Conservation (phyloP, 30 jellyfish, hydroid and myxozoan species). For the Turritopsis rubra region DNA sequence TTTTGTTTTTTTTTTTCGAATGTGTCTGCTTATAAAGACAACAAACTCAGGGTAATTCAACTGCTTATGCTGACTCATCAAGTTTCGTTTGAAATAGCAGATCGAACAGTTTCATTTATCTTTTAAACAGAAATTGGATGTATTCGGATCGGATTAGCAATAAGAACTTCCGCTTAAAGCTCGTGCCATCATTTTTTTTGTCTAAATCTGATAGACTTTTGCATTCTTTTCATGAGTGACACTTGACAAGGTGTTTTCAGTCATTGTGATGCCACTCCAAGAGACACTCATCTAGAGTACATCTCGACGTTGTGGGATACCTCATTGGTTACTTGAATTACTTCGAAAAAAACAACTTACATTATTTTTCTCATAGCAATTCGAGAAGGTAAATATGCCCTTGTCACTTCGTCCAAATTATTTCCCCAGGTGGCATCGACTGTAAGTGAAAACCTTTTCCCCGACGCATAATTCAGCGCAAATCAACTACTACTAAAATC, state of each 20-base stretch:
- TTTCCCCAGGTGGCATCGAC: no score
- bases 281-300: not conserved
- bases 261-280: not conserved
- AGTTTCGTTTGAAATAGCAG: no score
- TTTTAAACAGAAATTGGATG: no score
- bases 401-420: no score
- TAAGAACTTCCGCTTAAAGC: not conserved
- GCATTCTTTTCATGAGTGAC: not conserved
- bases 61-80: not conserved
- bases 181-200: not conserved
- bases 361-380: not conserved
- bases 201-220: not conserved
- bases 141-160: not conserved
- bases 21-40: no score
- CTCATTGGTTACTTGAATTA: not conserved
- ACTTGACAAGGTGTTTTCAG: not conserved
- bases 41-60: no score
- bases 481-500: no score
- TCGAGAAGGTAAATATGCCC: not conserved
- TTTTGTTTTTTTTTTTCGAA: not conserved
- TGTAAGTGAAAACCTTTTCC: no score
- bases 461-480: no score
- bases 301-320: not conserved
- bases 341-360: not conserved
- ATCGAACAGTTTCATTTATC: no score